These are phyloP conservation scores for Dasypus novemcinctus DNA, from an alignment of 2,113 vertebrate genomes.

Conservation along the genomic window DNA sequence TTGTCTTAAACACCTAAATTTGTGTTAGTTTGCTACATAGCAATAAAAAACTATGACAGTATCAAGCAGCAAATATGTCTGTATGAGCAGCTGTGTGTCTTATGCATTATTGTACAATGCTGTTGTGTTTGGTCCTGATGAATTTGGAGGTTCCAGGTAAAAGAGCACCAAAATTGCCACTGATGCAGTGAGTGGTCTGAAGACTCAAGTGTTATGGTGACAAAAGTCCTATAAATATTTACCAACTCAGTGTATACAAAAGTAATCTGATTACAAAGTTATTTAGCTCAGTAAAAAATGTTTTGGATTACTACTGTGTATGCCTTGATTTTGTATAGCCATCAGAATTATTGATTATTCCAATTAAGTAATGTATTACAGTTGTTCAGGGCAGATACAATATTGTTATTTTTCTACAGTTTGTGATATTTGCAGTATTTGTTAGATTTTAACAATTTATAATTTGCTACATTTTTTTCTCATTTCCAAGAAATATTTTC, in stretches of 20 bases:
- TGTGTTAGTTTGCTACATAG: neutral
- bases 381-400: neutral
- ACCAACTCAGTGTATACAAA: neutral
- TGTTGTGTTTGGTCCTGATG: too few relatives aligned
- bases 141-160: neutral
- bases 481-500: neutral
- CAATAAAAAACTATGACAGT: neutral
- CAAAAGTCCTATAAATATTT: neutral
- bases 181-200: neutral
- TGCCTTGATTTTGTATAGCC: neutral
- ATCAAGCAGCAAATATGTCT: neutral
- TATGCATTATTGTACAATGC: neutral
- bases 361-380: neutral
- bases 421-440: neutral
- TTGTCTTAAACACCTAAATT: neutral
- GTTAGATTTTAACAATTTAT: neutral
- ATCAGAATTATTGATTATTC: neutral
- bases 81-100: neutral
- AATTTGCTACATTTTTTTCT: neutral
- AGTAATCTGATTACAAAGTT: neutral
- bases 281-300: neutral
- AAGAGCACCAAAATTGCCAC: neutral
- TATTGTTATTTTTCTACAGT: neutral
- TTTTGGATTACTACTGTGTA: neutral
- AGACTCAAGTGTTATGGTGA: neutral